Conservation (phyloP, 2,888 invertebrate species). For the Dilophus febrilis region DNA sequence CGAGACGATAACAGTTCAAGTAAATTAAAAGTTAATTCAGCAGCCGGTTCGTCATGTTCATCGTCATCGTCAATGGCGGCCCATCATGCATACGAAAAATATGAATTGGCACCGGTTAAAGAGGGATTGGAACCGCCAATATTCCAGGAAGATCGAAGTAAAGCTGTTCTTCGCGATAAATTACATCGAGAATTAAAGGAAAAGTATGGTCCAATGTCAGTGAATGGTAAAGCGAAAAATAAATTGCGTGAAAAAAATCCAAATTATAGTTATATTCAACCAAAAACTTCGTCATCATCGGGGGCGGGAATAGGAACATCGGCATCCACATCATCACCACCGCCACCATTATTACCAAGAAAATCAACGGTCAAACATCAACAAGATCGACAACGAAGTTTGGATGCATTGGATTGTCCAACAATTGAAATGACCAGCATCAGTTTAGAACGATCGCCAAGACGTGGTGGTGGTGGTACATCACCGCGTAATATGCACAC, state of each 20-base stretch:
- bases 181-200: conserved; percentile 16
- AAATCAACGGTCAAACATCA: conserved; percentile 7
- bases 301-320: too few relatives aligned
- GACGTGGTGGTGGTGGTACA: too few relatives aligned
- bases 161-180: conserved; percentile 12
- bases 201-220: conserved; percentile 10
- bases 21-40: not conserved
- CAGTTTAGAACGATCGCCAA: too few relatives aligned
- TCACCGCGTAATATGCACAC: not conserved
- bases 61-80: not conserved
- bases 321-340: not conserved
- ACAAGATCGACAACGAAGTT: conserved; percentile 1
- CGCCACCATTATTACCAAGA: conserved; percentile 1
- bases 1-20: not conserved
- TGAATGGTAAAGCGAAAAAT: not conserved
- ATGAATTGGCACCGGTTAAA: conserved; percentile 9
- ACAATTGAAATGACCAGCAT: not conserved
- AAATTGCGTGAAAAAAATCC: not conserved
- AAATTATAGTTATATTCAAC: too few relatives aligned
- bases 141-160: conserved; percentile 13
- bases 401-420: conserved; percentile 1
- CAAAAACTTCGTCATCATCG: too few relatives aligned
- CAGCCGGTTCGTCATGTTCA: not conserved
- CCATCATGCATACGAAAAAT: not conserved
- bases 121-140: conserved; percentile 13